Percentiles rank a stretch among this genome's conserved stretches.
These are phyloP conservation scores for Tolypeutes matacus DNA, from an alignment of 2,797 vertebrate species.

Conservation along the genomic window DNA sequence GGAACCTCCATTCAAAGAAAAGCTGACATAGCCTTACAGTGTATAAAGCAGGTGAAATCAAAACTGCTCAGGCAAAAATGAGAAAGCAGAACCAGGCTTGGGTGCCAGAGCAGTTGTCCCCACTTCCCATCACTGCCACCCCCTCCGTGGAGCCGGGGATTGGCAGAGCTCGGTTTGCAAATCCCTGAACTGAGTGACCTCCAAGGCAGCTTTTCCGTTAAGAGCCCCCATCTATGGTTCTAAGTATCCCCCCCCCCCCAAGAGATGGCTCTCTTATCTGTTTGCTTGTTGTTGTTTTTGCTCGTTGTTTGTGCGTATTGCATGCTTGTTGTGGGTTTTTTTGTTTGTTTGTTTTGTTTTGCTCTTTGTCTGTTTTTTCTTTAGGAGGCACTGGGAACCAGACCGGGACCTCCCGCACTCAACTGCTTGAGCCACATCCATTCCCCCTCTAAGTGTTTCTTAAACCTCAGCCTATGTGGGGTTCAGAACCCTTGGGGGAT, in stretches of 20 bases:
- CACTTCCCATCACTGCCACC: not conserved
- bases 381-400: too few species aligned
- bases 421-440: too few species aligned
- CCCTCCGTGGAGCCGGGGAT: not conserved
- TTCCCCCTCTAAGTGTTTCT: not conserved
- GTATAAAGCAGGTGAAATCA: not conserved
- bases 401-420: too few species aligned
- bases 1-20: not conserved
- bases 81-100: not conserved
- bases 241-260: not conserved
- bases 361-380: too few species aligned
- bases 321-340: too few species aligned
- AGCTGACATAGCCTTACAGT: not conserved
- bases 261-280: too few species aligned
- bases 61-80: not conserved
- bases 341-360: too few species aligned
- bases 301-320: too few species aligned
- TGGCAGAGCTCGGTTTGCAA: not conserved
- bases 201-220: not conserved
- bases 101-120: accelerated
- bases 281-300: too few species aligned
- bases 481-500: not conserved
- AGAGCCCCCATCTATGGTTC: not conserved
- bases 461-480: not conserved
- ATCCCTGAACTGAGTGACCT: not conserved